phyloP scores from a whole-genome alignment of 2,113 vertebrate species.

The Capricornis sumatraensis region DNA sequence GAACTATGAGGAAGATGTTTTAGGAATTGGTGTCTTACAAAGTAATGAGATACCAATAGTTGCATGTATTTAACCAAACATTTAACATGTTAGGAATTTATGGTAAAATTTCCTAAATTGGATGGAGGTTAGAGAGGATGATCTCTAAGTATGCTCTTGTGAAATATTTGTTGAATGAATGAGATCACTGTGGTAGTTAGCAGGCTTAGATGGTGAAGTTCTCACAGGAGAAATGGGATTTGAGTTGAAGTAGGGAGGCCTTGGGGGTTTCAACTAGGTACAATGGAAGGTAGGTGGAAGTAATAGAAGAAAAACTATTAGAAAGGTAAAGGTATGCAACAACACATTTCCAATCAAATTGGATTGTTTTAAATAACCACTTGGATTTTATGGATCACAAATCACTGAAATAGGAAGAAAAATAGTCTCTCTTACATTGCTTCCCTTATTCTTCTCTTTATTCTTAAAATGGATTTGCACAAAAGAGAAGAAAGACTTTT shows the following conservation, averaged over 20 bases:
- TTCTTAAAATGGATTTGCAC: not conserved
- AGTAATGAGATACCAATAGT: not conserved
- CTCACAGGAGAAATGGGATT: not conserved
- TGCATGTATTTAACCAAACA: not conserved
- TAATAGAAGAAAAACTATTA: conserved; percentile 22
- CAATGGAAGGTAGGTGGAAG: not conserved
- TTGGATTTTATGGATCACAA: conserved; percentile 35
- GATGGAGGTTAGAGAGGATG: not conserved
- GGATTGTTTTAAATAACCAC: conserved; percentile 47
- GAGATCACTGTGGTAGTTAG: not conserved
- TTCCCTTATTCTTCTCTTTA: not conserved
- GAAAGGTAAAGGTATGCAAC: conserved; percentile 15
- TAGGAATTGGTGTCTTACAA: not conserved
- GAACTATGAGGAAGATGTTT: not conserved
- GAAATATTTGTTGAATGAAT: not conserved
- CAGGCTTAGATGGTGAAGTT: not conserved
- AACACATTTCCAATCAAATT: conserved; percentile 28
- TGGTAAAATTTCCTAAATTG: not conserved
- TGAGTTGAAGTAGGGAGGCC: not conserved
- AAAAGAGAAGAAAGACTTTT: not conserved
- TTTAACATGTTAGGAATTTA: not conserved
- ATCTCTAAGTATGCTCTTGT: not conserved
- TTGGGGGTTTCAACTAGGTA: not conserved
- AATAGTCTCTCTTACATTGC: not conserved
- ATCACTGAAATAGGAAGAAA: not conserved